Evolutionary conservation across 2,797 vertebrate genomes (phyloP).

Genomic region (Cyprinella venusta): DNA sequence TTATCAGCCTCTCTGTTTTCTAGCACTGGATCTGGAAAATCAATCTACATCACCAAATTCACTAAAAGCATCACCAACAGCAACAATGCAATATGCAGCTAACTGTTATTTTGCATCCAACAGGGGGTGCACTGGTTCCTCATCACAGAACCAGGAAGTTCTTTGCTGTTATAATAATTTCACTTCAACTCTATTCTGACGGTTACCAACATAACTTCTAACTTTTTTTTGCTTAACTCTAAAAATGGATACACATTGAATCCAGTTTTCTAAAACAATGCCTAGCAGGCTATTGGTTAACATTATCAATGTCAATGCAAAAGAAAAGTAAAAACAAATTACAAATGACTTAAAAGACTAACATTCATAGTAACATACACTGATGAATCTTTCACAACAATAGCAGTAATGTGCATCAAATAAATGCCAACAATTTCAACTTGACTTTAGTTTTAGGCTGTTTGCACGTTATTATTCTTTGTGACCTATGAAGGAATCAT

Average conservation of each 20-base stretch:
- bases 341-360: neutral
- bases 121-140: slow-evolving; percentile 51
- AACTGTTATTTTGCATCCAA: neutral
- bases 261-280: neutral
- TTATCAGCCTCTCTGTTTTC: neutral
- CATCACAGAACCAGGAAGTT: neutral
- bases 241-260: neutral
- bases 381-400: neutral
- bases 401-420: neutral
- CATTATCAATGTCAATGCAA: neutral
- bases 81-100: neutral
- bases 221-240: neutral
- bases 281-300: neutral
- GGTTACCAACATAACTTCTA: neutral
- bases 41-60: neutral
- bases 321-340: neutral
- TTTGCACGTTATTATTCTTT: neutral
- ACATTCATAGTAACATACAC: neutral
- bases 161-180: neutral
- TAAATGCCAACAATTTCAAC: neutral
- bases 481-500: slow-evolving; percentile 31
- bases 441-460: neutral
- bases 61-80: neutral
- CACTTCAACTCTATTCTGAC: neutral
- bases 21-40: slow-evolving; percentile 3